phyloP scores from a whole-genome alignment of 2,888 invertebrate species.

The Pediacus dermestoides region DNA sequence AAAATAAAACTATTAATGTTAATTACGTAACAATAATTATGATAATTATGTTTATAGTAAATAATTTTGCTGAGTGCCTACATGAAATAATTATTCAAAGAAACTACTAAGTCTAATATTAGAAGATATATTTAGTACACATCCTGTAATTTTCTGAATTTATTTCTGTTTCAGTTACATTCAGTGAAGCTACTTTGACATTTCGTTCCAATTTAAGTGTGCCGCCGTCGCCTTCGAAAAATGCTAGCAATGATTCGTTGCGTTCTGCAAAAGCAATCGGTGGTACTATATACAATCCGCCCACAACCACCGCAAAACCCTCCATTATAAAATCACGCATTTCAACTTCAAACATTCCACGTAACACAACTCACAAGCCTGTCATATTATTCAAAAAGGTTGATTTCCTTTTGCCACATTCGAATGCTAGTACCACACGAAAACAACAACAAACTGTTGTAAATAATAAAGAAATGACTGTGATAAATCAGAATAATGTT shows the following conservation, averaged over 20 bases:
- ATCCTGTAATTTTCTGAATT: conserved; percentile 12
- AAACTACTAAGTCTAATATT: too few species aligned
- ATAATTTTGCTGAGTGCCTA: too few species aligned
- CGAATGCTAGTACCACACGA: conserved; percentile 20
- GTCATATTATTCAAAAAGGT: too few species aligned
- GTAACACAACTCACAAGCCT: conserved; percentile 12
- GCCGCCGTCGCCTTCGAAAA: too few species aligned
- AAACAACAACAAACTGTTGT: conserved; percentile 20
- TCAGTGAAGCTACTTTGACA: conserved; percentile 24
- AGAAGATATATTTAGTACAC: too few species aligned
- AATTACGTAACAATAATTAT: too few species aligned
- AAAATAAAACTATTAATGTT: too few species aligned
- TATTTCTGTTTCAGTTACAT: conserved; percentile 28
- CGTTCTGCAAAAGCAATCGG: conserved; percentile 24
- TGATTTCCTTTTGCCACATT: conserved; percentile 23
- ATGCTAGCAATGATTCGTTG: too few species aligned
- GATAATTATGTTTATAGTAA: too few species aligned
- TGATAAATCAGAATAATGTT: conserved; percentile 42
- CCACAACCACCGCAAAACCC: conserved; percentile 26
- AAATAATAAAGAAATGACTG: conserved; percentile 39
- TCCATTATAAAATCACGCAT: conserved; percentile 23
- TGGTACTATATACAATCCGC: conserved; percentile 30
- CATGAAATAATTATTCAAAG: too few species aligned
- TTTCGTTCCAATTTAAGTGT: conserved; percentile 33
- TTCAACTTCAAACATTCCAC: conserved; percentile 17